phyloP scores from a whole-genome alignment of 2,113 vertebrate species.

The Onychorhynchus coronatus region DNA sequence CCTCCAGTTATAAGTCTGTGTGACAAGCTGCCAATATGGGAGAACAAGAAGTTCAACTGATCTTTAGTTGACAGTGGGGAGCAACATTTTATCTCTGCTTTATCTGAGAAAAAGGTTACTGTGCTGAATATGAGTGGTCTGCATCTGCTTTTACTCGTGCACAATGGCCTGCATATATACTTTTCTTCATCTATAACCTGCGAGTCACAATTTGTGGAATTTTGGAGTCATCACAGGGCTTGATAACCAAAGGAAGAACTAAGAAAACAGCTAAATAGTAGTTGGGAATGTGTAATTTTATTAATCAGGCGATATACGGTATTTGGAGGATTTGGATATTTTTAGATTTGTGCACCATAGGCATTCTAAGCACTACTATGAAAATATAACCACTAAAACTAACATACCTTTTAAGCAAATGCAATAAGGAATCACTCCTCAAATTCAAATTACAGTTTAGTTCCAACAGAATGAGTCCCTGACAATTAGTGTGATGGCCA shows the following conservation, averaged over 20 bases:
- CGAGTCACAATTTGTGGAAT: background rate
- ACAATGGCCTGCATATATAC: background rate
- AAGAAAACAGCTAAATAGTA: background rate
- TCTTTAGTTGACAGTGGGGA: background rate
- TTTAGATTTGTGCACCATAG: rapidly evolving
- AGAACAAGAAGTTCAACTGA: background rate
- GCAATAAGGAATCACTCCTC: background rate
- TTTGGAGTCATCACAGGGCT: background rate
- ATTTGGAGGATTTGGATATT: background rate
- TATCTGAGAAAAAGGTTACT: background rate
- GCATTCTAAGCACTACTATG: background rate
- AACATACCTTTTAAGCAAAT: background rate
- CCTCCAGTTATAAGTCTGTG: background rate
- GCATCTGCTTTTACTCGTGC: background rate
- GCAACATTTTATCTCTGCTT: background rate
- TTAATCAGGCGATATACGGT: background rate
- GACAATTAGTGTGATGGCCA: background rate
- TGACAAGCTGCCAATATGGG: background rate
- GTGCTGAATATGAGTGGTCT: background rate
- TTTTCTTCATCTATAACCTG: background rate
- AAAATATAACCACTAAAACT: background rate
- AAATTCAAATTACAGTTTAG: background rate
- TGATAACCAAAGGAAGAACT: background rate
- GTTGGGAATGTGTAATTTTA: background rate
- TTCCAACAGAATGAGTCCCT: background rate